Evolutionary conservation across 2,888 invertebrate species (phyloP).

Genomic region (Tetragonula carbonaria): DNA sequence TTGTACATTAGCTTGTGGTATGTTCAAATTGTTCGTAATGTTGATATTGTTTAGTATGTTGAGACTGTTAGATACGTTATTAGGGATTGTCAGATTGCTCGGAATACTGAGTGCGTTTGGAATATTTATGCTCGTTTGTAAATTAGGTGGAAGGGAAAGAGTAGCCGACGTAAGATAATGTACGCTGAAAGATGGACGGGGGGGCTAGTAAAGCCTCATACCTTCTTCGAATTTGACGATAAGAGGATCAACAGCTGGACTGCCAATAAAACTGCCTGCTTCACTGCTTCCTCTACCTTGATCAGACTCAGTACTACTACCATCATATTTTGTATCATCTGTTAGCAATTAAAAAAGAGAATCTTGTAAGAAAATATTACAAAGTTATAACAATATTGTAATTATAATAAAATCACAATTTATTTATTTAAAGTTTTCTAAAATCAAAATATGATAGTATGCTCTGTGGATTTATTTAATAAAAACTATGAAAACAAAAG

Average conservation of each 20-base stretch:
- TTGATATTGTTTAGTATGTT: conserved; percentile 75
- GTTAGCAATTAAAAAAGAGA: conserved; percentile 2
- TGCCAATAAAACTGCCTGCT: conserved; percentile 82
- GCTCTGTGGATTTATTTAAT: neutral
- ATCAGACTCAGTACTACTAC: conserved; percentile 81
- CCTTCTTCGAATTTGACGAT: conserved; percentile 93
- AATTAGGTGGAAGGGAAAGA: conserved; percentile 78
- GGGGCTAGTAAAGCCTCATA: conserved; percentile 90
- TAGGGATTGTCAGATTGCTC: conserved; percentile 77
- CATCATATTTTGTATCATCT: conserved; percentile 82
- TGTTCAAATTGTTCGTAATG: conserved; percentile 74
- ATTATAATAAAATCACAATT: neutral
- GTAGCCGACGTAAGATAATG: conserved; percentile 83
- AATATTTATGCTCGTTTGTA: conserved; percentile 81
- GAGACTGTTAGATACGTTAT: conserved; percentile 75
- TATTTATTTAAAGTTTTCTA: neutral
- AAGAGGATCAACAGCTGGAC: conserved; percentile 88
- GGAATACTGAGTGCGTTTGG: conserved; percentile 75
- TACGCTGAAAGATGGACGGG: conserved; percentile 83
- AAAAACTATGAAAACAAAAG: too few relatives aligned
- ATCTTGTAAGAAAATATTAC: neutral
- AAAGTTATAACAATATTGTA: neutral
- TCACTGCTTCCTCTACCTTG: conserved; percentile 82
- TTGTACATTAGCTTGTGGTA: conserved; percentile 74
- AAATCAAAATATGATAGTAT: neutral